Evolutionary conservation across 2,113 vertebrate genomes (phyloP), one percentile per base, ranked within the genome.

Genomic region (Saccopteryx bilineata): DNA sequence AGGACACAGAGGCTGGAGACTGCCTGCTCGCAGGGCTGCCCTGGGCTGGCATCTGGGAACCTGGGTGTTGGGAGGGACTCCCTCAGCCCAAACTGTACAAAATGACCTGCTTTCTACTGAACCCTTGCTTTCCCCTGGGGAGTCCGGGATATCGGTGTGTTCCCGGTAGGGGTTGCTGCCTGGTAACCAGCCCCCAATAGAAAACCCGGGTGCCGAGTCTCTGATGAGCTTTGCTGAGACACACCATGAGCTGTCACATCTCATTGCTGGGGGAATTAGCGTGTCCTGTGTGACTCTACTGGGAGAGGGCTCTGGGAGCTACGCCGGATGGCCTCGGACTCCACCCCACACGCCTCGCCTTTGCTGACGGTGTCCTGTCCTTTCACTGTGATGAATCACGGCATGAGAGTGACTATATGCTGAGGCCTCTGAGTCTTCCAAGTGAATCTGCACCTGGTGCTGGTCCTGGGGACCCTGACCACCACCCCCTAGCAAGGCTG

Each of bases 241-340:
- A 17, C 58, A 1, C 0, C 5, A 66, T 13, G 1, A 4, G 52
- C 8, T 50, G 48, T 18, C 5, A 19, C 19, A 4, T 0, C 12
- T 56, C n/a, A 0, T 11, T 31, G 46, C 24, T 26, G 11, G 46
- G 46, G 52, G 63, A 33, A 13, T 31, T 54, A 19, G 78, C 7
- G 2, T 2, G 9, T 9, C 23, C n/a, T 2, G 2, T 2, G 17
- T 4, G 63, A 1, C 50, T 48, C 54, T 82, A 10, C 0, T 0
- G 54, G 86, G 52, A 33, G 9, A 48, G 21, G 10, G 26, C 14
- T 50, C 80, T 52, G 39, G 84, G 46, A 10, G 63, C 63, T 6
- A 33, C 1, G 33, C 60, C 39, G 39, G 39, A 39, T 3, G 39
- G 39, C 39, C 2, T 9, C 26, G 0, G 2, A 2, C 66, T 21